Evolutionary conservation across 2,888 invertebrate genomes (phyloP).

Genomic region (Cataglyphis albicans): DNA sequence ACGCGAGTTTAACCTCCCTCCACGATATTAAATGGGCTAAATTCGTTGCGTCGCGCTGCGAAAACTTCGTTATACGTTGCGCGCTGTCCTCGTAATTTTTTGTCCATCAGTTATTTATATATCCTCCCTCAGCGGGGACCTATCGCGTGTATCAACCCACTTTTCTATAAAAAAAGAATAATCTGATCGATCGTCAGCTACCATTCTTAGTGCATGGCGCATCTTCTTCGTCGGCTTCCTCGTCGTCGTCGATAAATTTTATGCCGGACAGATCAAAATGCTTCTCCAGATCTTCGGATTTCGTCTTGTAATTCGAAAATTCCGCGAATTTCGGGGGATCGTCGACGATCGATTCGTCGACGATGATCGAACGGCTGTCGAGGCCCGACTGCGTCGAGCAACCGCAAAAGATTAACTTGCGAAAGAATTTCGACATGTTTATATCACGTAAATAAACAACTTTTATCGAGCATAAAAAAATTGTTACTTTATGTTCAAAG

Average conservation of each 20-base stretch:
- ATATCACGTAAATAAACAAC: not conserved
- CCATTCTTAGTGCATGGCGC: slow-evolving; percentile 57
- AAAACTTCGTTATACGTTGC: not conserved
- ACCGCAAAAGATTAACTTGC: slow-evolving; percentile 81
- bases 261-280: slow-evolving; percentile 82
- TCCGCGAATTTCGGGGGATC: slow-evolving; percentile 71
- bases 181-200: slow-evolving; percentile 54
- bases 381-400: slow-evolving; percentile 72
- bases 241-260: slow-evolving; percentile 83
- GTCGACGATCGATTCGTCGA: slow-evolving; percentile 72
- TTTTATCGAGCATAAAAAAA: not conserved
- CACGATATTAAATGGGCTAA: not conserved
- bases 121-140: slow-evolving; percentile 41
- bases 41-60: slow-evolving; percentile 1
- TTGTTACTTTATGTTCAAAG: not conserved
- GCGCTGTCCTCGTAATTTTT: slow-evolving; percentile 52
- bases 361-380: slow-evolving; percentile 75
- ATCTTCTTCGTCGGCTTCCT: slow-evolving; percentile 65
- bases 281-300: slow-evolving; percentile 57
- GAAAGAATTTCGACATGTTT: slow-evolving; percentile 77
- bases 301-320: slow-evolving; percentile 27
- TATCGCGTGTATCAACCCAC: slow-evolving; percentile 36
- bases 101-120: slow-evolving; percentile 45
- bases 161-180: slow-evolving; percentile 54
- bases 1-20: not conserved